Evolutionary conservation across 2,797 vertebrate genomes (phyloP).

Genomic region (Rhadinocentrus ornatus): DNA sequence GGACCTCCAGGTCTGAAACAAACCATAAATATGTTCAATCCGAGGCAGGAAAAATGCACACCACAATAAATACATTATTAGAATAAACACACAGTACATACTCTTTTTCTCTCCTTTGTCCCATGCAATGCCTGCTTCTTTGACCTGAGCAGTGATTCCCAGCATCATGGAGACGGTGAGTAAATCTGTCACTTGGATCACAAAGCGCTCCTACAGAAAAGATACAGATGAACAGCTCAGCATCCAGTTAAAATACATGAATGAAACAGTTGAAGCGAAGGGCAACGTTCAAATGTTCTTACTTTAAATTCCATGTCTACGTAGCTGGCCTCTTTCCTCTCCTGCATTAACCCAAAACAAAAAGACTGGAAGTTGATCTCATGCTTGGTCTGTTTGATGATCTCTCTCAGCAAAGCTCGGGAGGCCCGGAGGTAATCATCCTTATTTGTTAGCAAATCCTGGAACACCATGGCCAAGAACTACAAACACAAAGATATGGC

Average conservation of each 20-base stretch:
- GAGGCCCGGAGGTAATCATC: conserved; percentile 96
- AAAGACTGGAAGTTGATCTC: conserved; percentile 99
- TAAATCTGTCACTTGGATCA: conserved; percentile 96
- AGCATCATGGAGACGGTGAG: conserved; percentile 99
- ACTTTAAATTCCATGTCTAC: conserved; percentile 98
- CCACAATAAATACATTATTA: not conserved
- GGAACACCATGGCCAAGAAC: conserved; percentile 99
- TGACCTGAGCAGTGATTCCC: conserved; percentile 97
- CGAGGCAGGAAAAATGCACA: not conserved
- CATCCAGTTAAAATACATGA: conserved; percentile 7
- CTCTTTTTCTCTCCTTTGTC: conserved; percentile 99
- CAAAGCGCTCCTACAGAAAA: conserved; percentile 90
- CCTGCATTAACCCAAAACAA: conserved; percentile 98
- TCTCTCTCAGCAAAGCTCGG: conserved; percentile 93
- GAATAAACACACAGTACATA: conserved; percentile 66
- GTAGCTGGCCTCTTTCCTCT: conserved; percentile 92
- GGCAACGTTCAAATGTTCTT: not conserved
- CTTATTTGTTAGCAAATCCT: conserved; percentile 95
- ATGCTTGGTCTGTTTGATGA: conserved; percentile 98
- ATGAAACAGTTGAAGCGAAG: not conserved
- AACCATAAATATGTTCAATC: not conserved
- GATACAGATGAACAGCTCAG: conserved; percentile 9
- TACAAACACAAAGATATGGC: conserved; percentile 55
- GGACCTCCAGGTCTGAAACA: conserved; percentile 89
- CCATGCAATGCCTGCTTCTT: conserved; percentile 96